These are phyloP conservation scores for Osedax frankpressi DNA, from an alignment of 2,888 invertebrate species.

Conservation along the genomic window DNA sequence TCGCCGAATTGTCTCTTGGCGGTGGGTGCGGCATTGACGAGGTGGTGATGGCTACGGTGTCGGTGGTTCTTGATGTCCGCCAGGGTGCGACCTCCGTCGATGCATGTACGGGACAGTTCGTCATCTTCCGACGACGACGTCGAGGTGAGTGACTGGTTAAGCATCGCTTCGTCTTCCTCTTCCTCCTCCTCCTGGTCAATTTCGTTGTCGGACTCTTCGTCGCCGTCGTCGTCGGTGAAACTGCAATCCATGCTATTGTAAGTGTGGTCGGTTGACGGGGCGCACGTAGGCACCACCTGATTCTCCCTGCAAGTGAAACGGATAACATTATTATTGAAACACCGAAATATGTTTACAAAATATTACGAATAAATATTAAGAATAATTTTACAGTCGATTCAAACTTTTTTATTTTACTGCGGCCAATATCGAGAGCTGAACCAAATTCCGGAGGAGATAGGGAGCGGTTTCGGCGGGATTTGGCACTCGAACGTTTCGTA, in stretches of 20 bases:
- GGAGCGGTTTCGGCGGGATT: constrained; percentile 23
- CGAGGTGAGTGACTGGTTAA: no score
- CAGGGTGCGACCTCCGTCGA: constrained; percentile 32
- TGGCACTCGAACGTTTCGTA: constrained; percentile 1
- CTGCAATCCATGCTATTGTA: constrained; percentile 61
- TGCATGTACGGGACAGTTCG: constrained; percentile 35
- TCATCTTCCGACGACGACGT: constrained; percentile 46
- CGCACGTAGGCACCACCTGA: neutral
- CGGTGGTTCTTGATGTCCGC: neutral
- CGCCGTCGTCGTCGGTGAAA: constrained; percentile 25
- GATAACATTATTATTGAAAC: no score
- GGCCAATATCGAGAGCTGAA: constrained; percentile 23
- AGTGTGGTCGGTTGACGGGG: constrained; percentile 79
- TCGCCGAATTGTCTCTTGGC: constrained; percentile 8
- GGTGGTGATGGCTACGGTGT: no score
- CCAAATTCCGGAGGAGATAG: constrained; percentile 31
- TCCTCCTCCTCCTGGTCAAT: constrained; percentile 25
- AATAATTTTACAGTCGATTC: neutral
- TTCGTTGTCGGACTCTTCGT: constrained; percentile 26
- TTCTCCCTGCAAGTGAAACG: neutral
- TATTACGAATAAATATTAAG: no score
- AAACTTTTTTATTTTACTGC: neutral
- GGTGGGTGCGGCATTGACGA: constrained; percentile 10
- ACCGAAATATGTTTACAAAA: no score
- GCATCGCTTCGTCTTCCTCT: neutral